Evolutionary conservation across 2,113 vertebrate species (phyloP).

Genomic region (Neolamprologus devosi): DNA sequence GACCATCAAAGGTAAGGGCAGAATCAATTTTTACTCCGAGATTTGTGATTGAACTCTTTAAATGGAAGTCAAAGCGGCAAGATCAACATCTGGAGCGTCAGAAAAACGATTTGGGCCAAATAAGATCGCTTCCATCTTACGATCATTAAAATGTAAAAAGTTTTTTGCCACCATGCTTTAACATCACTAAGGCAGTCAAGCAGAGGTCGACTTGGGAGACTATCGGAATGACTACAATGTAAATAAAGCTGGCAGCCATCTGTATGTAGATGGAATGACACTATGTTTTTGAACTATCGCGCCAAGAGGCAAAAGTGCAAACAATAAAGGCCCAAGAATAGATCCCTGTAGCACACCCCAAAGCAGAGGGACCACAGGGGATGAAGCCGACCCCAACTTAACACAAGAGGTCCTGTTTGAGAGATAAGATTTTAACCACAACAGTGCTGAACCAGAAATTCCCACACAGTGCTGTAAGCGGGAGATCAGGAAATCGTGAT

Average conservation of each 20-base stretch:
- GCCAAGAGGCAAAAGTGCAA: background rate
- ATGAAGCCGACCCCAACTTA: background rate
- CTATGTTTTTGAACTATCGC: background rate
- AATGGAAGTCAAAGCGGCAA: background rate
- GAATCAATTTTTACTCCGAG: background rate
- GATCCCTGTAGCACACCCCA: background rate
- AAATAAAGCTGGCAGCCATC: background rate
- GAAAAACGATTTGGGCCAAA: background rate
- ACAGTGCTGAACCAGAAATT: background rate
- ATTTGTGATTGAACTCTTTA: background rate
- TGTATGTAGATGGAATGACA: background rate
- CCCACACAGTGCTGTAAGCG: background rate
- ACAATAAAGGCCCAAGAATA: background rate
- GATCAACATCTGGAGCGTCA: rapidly evolving
- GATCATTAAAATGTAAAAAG: background rate
- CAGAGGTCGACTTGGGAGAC: background rate
- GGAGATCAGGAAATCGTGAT: background rate
- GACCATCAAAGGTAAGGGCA: background rate
- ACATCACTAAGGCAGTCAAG: background rate
- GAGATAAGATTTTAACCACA: background rate
- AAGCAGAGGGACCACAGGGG: rapidly evolving
- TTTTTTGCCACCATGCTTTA: background rate
- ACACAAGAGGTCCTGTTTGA: background rate
- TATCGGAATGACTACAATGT: rapidly evolving
- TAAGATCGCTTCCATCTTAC: background rate